Evolutionary conservation across 2,888 invertebrate genomes (phyloP).

Genomic region (Dryocosmus kuriphilus): DNA sequence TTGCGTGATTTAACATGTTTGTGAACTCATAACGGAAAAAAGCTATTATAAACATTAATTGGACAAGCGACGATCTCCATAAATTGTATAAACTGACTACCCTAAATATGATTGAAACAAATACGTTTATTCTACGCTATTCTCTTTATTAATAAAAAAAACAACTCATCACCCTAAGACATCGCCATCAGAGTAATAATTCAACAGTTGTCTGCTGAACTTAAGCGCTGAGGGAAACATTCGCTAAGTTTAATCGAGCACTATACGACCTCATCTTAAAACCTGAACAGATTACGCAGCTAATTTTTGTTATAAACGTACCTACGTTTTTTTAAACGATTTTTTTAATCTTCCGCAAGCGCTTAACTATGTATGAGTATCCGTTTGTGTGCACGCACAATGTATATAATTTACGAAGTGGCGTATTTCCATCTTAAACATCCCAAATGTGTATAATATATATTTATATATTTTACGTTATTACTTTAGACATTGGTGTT

Average conservation of each 20-base stretch:
- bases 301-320: not conserved
- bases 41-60: too few relatives aligned
- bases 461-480: conserved; percentile 7
- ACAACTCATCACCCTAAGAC: too few relatives aligned
- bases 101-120: too few relatives aligned
- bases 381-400: not conserved
- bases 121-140: too few relatives aligned
- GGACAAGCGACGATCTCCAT: too few relatives aligned
- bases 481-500: conserved; percentile 13
- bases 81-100: too few relatives aligned
- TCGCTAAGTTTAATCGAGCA: not conserved
- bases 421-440: not conserved
- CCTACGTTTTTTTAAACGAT: not conserved
- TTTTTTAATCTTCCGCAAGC: not conserved
- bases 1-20: too few relatives aligned
- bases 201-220: too few relatives aligned
- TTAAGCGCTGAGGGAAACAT: not conserved
- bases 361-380: conserved; percentile 10
- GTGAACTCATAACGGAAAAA: too few relatives aligned
- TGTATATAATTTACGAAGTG: conserved; percentile 5
- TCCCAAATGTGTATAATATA: not conserved
- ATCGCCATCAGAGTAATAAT: too few relatives aligned
- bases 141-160: too few relatives aligned
- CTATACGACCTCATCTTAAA: not conserved
- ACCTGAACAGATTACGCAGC: not conserved